Evolutionary conservation across 2,888 invertebrate species (phyloP).

Genomic region (Mythimna pallens): DNA sequence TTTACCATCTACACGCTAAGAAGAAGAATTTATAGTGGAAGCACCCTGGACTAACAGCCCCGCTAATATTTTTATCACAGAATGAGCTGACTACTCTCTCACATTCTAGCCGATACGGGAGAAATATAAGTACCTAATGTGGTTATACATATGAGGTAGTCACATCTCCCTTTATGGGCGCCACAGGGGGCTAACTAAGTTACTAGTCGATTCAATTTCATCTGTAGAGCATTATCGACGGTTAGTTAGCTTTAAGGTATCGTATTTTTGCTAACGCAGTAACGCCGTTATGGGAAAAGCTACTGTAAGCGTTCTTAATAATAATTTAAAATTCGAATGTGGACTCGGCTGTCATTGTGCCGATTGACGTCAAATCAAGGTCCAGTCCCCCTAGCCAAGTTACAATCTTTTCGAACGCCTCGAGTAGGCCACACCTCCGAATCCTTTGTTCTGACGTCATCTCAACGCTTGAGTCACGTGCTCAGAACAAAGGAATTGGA

Average conservation of each 20-base stretch:
- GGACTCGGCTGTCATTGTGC: too few relatives aligned
- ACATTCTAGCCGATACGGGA: not conserved
- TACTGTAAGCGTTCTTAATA: too few relatives aligned
- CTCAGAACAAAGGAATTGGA: too few relatives aligned
- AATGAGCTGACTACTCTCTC: not conserved
- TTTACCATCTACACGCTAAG: not conserved
- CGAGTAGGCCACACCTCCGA: too few relatives aligned
- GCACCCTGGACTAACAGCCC: not conserved
- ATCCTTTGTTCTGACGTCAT: too few relatives aligned
- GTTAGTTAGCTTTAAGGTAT: not conserved
- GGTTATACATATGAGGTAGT: not conserved
- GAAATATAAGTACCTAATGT: constrained; percentile 1
- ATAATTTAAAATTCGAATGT: too few relatives aligned
- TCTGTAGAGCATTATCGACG: constrained; percentile 5
- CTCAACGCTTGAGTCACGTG: too few relatives aligned
- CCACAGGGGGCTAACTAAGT: constrained; percentile 27
- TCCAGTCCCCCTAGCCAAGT: too few relatives aligned
- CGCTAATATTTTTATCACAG: not conserved
- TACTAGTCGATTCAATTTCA: constrained; percentile 28
- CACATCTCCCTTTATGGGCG: not conserved
- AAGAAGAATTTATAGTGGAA: not conserved
- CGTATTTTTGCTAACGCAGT: not conserved
- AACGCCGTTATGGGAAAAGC: not conserved
- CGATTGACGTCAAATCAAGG: too few relatives aligned
- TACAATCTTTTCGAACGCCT: too few relatives aligned